These are phyloP conservation scores for Nephila pilipes DNA, from an alignment of 1,140 invertebrate species.

Conservation along the genomic window DNA sequence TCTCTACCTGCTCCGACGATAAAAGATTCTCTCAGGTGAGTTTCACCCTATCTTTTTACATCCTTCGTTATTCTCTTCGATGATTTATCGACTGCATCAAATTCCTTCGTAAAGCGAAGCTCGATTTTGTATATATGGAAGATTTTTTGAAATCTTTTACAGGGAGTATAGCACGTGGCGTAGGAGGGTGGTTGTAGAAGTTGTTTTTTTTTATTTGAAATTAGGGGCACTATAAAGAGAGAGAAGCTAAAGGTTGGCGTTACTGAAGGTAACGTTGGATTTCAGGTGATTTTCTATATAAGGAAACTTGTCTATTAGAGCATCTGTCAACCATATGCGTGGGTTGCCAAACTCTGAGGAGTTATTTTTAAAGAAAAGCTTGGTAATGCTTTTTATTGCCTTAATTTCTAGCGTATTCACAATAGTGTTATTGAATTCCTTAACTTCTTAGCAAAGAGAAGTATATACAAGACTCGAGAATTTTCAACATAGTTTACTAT, in stretches of 20 bases:
- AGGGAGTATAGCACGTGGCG: background rate
- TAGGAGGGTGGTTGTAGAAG: too few species aligned
- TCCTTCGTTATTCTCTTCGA: background rate
- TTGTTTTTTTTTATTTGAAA: constrained; percentile 10
- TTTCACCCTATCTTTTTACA: background rate
- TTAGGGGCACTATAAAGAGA: background rate
- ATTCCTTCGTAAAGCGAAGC: background rate
- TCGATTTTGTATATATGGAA: background rate
- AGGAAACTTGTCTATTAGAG: background rate
- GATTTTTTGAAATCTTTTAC: background rate
- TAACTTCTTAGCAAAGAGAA: too few species aligned
- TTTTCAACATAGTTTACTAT: too few species aligned
- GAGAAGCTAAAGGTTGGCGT: background rate
- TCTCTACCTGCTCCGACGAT: constrained; percentile 26
- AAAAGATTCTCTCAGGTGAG: constrained; percentile 46
- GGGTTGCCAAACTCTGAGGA: too few species aligned
- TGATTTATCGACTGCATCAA: background rate
- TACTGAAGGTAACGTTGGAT: background rate
- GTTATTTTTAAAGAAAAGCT: too few species aligned
- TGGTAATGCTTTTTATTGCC: background rate
- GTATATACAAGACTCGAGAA: too few species aligned
- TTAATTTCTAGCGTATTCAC: background rate
- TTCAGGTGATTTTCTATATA: background rate
- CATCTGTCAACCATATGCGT: constrained; percentile 1
- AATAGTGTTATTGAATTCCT: too few species aligned